These are phyloP conservation scores for Ophiothrix spiculata DNA, from an alignment of 35 echinoderm and acorn worm species.

Conservation along the genomic window DNA sequence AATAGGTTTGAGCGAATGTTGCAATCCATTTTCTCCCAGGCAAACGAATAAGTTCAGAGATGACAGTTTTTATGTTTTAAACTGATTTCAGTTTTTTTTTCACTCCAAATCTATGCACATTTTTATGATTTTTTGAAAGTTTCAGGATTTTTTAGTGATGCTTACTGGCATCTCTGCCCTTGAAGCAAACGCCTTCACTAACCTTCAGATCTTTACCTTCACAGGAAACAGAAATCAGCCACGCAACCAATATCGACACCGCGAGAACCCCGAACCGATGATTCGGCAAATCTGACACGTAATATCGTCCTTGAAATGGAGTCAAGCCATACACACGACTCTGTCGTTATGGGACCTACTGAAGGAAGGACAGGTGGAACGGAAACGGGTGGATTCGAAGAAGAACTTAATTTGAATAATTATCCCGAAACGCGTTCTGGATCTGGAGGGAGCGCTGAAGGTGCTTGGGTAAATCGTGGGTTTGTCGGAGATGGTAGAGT, in stretches of 20 bases:
- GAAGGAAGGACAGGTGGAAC: too few relatives aligned
- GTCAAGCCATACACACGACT: background rate
- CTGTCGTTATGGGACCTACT: background rate
- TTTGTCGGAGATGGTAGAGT: background rate
- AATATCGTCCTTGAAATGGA: background rate
- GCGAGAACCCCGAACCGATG: background rate
- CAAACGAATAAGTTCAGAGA: too few relatives aligned
- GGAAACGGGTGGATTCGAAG: background rate
- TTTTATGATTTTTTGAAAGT: too few relatives aligned
- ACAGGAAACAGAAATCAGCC: background rate
- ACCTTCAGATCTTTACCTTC: too few relatives aligned
- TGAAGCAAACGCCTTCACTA: too few relatives aligned
- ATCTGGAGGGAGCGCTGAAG: background rate
- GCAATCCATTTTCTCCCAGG: too few relatives aligned
- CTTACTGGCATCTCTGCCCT: too few relatives aligned
- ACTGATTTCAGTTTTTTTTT: too few relatives aligned
- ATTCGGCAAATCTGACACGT: background rate
- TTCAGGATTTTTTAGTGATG: too few relatives aligned
- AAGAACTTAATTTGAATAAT: background rate
- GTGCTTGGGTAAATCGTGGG: background rate
- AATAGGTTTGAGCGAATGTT: too few relatives aligned
- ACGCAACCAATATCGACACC: background rate
- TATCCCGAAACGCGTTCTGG: background rate
- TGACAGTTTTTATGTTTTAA: too few relatives aligned
- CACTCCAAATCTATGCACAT: too few relatives aligned